Evolutionary conservation across 2,797 vertebrate genomes (phyloP).

Genomic region (Poeciliopsis turneri): DNA sequence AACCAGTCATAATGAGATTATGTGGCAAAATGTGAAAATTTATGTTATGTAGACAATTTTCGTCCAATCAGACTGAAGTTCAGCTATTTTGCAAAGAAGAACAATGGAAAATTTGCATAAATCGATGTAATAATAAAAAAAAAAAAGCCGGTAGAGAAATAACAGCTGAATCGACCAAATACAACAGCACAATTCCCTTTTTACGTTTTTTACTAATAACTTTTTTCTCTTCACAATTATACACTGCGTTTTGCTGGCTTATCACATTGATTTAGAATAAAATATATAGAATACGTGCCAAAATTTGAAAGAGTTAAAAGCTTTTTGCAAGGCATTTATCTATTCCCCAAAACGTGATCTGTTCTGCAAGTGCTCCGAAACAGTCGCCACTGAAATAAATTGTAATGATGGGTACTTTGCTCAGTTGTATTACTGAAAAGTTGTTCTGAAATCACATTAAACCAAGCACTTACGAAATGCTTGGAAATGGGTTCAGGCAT

Average conservation of each 20-base stretch:
- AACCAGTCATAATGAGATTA: not conserved
- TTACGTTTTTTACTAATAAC: too few species aligned
- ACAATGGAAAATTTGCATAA: not conserved
- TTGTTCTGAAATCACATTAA: not conserved
- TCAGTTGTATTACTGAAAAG: not conserved
- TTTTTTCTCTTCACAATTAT: not conserved
- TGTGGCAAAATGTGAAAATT: not conserved
- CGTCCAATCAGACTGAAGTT: not conserved
- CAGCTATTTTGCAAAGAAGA: not conserved
- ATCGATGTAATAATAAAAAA: not conserved
- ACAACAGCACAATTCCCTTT: not conserved
- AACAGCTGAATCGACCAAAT: not conserved
- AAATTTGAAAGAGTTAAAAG: too few species aligned
- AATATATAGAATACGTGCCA: not conserved
- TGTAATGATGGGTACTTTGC: not conserved
- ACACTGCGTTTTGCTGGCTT: not conserved
- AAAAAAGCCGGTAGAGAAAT: not conserved
- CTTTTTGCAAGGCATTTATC: not conserved
- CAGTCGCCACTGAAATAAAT: not conserved
- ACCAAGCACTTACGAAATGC: not conserved
- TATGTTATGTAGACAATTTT: not conserved
- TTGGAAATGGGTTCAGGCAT: not conserved
- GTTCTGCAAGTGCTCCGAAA: not conserved
- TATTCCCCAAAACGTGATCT: not conserved
- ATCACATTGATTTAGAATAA: not conserved